These are phyloP conservation scores for Xiphophorus maculatus DNA, from an alignment of 2,113 vertebrate genomes.

Conservation along the genomic window DNA sequence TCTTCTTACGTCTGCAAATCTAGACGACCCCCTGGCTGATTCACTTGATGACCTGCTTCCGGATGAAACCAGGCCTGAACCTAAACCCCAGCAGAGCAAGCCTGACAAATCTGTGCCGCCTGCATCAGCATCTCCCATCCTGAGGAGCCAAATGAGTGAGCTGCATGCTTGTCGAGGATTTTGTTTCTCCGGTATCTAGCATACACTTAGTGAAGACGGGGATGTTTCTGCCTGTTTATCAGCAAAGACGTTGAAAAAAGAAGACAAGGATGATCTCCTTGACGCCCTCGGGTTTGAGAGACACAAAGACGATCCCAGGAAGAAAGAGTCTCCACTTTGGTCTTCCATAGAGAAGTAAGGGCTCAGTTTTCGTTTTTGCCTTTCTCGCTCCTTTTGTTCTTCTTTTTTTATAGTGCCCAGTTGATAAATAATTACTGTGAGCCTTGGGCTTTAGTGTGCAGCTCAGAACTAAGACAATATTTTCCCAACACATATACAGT, in stretches of 20 bases:
- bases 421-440: constrained; percentile 49
- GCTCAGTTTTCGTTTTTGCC: not conserved
- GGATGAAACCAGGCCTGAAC: constrained; percentile 52
- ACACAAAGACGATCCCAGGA: constrained; percentile 59
- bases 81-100: constrained; percentile 30
- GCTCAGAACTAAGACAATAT: constrained; percentile 19
- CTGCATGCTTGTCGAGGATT: not conserved
- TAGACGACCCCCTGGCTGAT: constrained; percentile 77
- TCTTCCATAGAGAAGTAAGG: constrained; percentile 68
- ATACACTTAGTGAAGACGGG: not conserved
- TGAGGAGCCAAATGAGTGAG: constrained; percentile 71
- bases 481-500: constrained; percentile 1
- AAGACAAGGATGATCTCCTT: constrained; percentile 85
- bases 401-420: constrained; percentile 40
- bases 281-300: constrained; percentile 83
- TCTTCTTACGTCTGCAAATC: constrained; percentile 60
- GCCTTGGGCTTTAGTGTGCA: constrained; percentile 11
- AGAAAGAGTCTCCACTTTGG: constrained; percentile 49
- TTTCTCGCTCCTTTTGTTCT: not conserved
- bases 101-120: constrained; percentile 34
- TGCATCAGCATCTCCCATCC: constrained; percentile 36
- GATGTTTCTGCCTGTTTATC: constrained; percentile 35
- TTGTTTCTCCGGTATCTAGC: not conserved
- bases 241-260: constrained; percentile 61
- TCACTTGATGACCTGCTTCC: constrained; percentile 79